Base-by-base conservation (phyloP, 1,140 invertebrate species). In the Odontomachus brunneus region DNA sequence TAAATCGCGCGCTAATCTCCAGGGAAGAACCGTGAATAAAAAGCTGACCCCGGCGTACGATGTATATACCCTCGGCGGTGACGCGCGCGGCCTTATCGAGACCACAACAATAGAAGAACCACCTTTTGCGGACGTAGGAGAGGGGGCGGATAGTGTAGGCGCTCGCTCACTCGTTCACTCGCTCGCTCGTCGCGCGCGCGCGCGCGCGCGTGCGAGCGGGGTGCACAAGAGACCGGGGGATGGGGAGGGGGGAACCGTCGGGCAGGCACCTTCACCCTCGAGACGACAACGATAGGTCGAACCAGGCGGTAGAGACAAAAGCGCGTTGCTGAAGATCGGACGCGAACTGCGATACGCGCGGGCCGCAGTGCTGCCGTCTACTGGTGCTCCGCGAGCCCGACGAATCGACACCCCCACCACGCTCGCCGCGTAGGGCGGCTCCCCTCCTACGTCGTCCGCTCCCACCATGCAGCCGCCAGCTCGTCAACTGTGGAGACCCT, bases 351-450 rank as follows among this genome's bases (percentile, higher is more conserved):
- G 93, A 92, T 92, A 91, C 91, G 91, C 91, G 89, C 92, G 89
- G 89, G 88, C 88, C 92, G 92, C 93, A 93, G 93, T 94, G 93
- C 93, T 94, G 93, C 93, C 93, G 92, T 91, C 93, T 94, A 94
- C 93, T 94, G 93, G 92, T 69, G 83, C 74, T 51, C 59, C 87
- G 86, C 86, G 87, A 89, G 84, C 84, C 9, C 38, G 9, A 71
- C 62, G 86, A 87, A 85, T 82, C 88, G 80, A 73, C 65, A 87
- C 83, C 87, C 69, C 55, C 29, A 60, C 65, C 55, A 33, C 81
- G 22, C 63, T 59, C 80, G 53, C 38, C 66, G 60, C 48, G 38
- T 44, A 44, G 38, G 38, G 38, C 38, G 38, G 38, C 38, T 44
- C 38, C 44, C 55, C 59, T 51, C 65, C 14, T 3, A 48, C 29